Evolutionary conservation across 2,797 vertebrate genomes (phyloP).

Genomic region (Xenops minutus): DNA sequence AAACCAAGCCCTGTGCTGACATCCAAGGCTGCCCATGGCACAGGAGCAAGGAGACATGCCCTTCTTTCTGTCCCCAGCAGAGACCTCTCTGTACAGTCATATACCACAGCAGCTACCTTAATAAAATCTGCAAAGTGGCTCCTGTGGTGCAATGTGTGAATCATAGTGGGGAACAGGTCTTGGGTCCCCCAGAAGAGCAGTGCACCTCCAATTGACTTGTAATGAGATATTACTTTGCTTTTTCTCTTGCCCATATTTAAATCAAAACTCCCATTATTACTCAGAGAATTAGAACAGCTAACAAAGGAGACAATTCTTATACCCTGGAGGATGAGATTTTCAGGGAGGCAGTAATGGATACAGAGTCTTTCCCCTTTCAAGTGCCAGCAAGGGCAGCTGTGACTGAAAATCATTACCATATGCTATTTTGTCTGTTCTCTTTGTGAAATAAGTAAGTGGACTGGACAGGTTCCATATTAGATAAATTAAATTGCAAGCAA

Average conservation of each 20-base stretch:
- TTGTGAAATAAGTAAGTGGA: constrained; percentile 10
- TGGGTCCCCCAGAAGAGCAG: background rate
- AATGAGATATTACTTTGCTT: background rate
- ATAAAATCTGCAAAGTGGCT: background rate
- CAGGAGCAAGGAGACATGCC: accelerated
- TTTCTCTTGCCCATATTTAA: background rate
- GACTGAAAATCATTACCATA: constrained; percentile 18
- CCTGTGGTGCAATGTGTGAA: background rate
- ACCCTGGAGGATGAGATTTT: background rate
- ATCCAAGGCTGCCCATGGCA: background rate
- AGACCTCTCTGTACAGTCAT: background rate
- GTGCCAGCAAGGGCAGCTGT: background rate
- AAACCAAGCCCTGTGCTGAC: background rate
- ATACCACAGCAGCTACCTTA: background rate
- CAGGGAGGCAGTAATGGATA: background rate
- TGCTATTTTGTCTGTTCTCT: background rate
- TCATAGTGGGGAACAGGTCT: background rate
- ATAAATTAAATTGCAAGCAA: background rate
- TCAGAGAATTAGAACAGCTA: background rate
- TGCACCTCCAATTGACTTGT: background rate
- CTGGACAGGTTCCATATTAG: constrained; percentile 3
- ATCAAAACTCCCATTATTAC: background rate
- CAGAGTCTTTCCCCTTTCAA: background rate
- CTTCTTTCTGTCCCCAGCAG: background rate
- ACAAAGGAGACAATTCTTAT: background rate